Conservation (phyloP, 2,113 vertebrate species). For the Vidua macroura region DNA sequence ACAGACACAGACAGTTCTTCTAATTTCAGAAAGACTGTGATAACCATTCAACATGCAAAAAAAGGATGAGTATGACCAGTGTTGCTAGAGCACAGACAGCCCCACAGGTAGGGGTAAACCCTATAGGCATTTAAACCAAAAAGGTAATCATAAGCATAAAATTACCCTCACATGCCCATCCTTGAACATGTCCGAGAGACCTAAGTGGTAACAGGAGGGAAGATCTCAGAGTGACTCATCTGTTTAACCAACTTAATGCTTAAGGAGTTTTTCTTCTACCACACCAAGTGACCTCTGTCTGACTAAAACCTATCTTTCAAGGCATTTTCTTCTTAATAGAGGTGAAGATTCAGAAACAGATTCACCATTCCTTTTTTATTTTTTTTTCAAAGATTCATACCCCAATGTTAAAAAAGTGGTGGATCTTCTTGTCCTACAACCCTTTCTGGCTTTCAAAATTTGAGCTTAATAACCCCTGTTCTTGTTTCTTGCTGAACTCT, state of each 20-base stretch:
- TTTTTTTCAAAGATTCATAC: background rate
- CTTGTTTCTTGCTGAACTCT: background rate
- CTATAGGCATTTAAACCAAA: background rate
- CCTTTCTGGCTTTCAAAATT: background rate
- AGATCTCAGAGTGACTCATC: background rate
- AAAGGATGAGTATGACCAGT: background rate
- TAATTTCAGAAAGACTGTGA: background rate
- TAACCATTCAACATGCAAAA: background rate
- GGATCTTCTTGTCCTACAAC: background rate
- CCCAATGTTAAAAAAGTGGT: background rate
- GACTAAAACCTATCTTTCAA: background rate
- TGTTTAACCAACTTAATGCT: background rate
- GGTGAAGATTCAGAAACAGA: background rate
- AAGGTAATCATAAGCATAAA: background rate
- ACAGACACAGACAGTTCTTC: background rate
- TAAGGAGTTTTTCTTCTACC: background rate
- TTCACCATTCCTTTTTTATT: background rate
- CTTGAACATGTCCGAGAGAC: background rate
- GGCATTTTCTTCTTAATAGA: background rate
- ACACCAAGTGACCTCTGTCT: background rate
- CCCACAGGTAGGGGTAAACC: background rate
- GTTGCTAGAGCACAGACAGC: background rate
- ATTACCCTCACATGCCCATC: background rate
- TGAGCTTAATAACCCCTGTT: background rate
- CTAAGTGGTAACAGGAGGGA: background rate